Base-by-base conservation (phyloP, 2,888 invertebrate genomes). In the Geotrupes spiniger region DNA sequence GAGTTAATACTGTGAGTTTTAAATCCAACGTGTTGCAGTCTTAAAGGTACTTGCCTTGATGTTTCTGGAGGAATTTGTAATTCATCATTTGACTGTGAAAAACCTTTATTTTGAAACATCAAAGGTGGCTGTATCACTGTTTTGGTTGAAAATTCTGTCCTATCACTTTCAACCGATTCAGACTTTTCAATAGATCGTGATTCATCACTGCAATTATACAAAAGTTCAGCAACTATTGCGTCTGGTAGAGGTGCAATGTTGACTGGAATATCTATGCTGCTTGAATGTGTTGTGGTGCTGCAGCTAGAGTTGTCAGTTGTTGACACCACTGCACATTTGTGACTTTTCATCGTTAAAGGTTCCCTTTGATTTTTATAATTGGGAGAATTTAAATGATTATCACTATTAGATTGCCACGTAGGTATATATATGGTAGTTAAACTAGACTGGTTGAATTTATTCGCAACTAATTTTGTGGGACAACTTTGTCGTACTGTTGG, bases 391-490 rank as follows among this genome's bases (percentile, higher is more conserved):
- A 72, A 56, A 57, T 72, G 70, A 58, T 66, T 68, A 52, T 73
- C 74, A 56, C 72, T 72, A 52, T 64, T 71, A 2, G 73, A 72
- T 51, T 68, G 64, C 74, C 77, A 78, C 1, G 72, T 69, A 2
- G 80, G 80, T 53, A 79, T 78, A 63, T 78, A 77, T 17, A 80
- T 77, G 46, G 76, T 76, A 0, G 80, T 81, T 41, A 76, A 69
- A 27, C 76, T 75, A 46, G 74, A 75, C 44, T 74, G 70, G 62
- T 78, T 80, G 54, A 80, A 81, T 46, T 78, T 78, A 63, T 80
- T 79, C 3, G 78, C 80, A 14, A 79, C 78, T 64, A 80, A 80
- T 49, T 78, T 78, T 56, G 82, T 79, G 4, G 86, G 86, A 69
- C 83, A 84, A 65, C 85, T 86, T 58, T 83, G 83, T 17, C 85